These are phyloP conservation scores for Eubucco bourcierii DNA, from an alignment of 2,113 vertebrate species.

Conservation along the genomic window DNA sequence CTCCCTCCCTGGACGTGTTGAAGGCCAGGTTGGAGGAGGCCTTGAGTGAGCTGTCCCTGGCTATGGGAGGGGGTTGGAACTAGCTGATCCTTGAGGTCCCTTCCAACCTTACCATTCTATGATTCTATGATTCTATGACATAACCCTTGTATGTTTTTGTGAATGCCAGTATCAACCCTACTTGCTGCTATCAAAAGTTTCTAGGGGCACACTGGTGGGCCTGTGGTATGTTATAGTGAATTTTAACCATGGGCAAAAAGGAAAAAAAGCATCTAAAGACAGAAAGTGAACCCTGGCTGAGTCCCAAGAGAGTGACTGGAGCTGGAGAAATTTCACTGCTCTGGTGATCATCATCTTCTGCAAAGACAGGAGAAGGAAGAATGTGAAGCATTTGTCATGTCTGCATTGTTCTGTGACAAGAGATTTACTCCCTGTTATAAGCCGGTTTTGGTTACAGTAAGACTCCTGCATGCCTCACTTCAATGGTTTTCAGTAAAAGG, in stretches of 20 bases:
- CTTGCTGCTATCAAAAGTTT: neutral
- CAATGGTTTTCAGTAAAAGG: slow-evolving; percentile 11
- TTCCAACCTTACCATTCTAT: too few relatives aligned
- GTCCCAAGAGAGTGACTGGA: neutral
- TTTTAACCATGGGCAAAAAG: neutral
- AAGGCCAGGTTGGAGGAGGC: too few relatives aligned
- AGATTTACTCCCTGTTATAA: neutral
- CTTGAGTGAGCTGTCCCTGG: too few relatives aligned
- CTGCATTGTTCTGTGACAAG: neutral
- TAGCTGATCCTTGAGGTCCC: too few relatives aligned
- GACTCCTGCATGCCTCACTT: neutral
- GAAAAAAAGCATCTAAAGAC: neutral
- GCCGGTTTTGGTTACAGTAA: neutral
- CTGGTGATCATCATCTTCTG: neutral
- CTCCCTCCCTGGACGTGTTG: too few relatives aligned
- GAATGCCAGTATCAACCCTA: neutral
- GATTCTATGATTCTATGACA: too few relatives aligned
- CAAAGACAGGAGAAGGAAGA: slow-evolving; percentile 9
- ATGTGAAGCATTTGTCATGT: neutral
- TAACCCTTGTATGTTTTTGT: neutral
- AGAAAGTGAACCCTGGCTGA: neutral
- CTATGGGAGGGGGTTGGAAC: too few relatives aligned
- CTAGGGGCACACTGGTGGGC: neutral
- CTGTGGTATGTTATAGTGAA: rapidly evolving
- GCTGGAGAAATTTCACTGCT: slow-evolving; percentile 20